Conservation (phyloP, 2,888 invertebrate species). For the Tetranychus truncatus region DNA sequence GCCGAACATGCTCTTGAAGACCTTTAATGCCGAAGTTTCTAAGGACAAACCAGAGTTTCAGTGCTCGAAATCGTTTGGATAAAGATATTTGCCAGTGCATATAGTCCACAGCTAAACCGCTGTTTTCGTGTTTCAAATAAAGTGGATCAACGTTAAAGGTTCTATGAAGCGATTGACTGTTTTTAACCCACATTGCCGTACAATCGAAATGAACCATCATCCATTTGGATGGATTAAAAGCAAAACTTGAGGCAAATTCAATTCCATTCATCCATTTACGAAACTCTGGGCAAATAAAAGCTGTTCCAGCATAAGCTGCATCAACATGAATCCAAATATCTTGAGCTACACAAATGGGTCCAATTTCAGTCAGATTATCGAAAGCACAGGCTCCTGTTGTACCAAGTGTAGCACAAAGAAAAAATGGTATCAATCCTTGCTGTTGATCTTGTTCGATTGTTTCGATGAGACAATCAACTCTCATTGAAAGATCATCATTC, state of each 20-base stretch:
- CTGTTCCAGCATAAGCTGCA: constrained; percentile 88
- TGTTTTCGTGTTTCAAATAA: constrained; percentile 91
- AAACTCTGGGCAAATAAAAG: constrained; percentile 87
- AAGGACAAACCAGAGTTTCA: constrained; percentile 94
- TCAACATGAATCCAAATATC: constrained; percentile 89
- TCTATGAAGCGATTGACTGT: constrained; percentile 73
- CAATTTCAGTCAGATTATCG: constrained; percentile 57
- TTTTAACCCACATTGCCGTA: constrained; percentile 94
- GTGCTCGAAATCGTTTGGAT: constrained; percentile 72
- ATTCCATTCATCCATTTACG: constrained; percentile 73
- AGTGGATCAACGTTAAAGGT: constrained; percentile 96
- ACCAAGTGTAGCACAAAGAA: constrained; percentile 84
- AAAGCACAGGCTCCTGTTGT: constrained; percentile 94
- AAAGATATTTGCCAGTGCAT: constrained; percentile 95
- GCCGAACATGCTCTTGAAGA: constrained; percentile 74
- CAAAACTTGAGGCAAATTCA: constrained; percentile 80
- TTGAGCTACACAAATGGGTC: constrained; percentile 50
- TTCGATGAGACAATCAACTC: constrained; percentile 56
- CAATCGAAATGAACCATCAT: constrained; percentile 98
- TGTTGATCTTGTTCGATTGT: constrained; percentile 61
- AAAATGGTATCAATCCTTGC: constrained; percentile 71
- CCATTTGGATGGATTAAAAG: constrained; percentile 98
- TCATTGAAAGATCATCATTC: constrained; percentile 62
- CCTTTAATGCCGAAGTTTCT: constrained; percentile 76
- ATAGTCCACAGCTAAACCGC: constrained; percentile 44